Evolutionary conservation across 2,113 vertebrate species (phyloP), one percentile per base, ranked within the genome.

Genomic region (Caretta caretta): DNA sequence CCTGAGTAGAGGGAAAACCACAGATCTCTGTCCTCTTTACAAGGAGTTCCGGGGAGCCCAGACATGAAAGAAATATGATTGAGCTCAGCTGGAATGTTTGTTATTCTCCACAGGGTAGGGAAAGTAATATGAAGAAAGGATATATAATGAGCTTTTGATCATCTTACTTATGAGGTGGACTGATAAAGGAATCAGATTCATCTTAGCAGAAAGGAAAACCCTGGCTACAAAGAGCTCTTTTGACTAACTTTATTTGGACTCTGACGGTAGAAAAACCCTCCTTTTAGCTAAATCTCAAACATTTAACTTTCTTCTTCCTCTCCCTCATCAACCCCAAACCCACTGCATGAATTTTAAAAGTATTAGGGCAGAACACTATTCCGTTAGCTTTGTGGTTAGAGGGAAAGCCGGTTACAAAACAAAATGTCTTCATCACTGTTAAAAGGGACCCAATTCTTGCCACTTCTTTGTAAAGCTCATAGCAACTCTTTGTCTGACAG

Each of bases 101-200:
- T 80, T 80, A 5, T 12, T n/a, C 79, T 35, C 79, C 19, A 31
- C 49, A 80, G 49, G 79, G 31, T 10, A 49, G 79, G 90, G 79
- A 24, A 0, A 1, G 3, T 9, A 16, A 69, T 2, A 46, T 49
- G 76, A 50, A 35, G 35, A 87, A 7, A 6, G 6, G 10, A 10
- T 35, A 2, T 75, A 14, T 17, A 56, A 46, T 25, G 48, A 81
- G 22, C 2, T 8, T 38, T 1, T 90, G 38, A 56, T 78, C 5
- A 11, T 80, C 46, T 54, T 79, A 4, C 0, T 38, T 11, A 1
- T 38, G 76, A 75, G 13, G 19, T 69, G 3, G 17, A 8, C 3
- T 3, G 5, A 35, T 82, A 80, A 79, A 65, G 35, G 80, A 72
- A 72, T 9, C n/a, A 72, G 65, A 72, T 38, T 19, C 65, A 72